phyloP scores from a whole-genome alignment of 2,797 vertebrate genomes.

The Pyrocephalus nanus region DNA sequence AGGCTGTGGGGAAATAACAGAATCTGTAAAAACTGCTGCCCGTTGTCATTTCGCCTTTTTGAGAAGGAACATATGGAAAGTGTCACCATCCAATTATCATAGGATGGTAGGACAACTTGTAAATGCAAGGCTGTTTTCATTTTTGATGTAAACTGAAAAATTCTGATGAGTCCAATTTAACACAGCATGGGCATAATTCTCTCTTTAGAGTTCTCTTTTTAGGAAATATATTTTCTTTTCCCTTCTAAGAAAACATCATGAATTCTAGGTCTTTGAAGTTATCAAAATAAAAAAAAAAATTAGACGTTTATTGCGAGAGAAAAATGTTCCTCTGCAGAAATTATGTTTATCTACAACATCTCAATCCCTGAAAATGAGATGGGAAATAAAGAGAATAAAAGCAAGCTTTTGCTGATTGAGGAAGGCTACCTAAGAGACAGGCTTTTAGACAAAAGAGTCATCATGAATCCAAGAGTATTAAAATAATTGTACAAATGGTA shows the following conservation, averaged over 20 bases:
- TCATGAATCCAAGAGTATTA: background rate
- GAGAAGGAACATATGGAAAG: background rate
- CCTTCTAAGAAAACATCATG: background rate
- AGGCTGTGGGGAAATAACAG: background rate
- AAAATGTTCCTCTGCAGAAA: background rate
- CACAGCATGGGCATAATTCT: background rate
- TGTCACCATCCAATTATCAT: background rate
- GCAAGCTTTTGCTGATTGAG: background rate
- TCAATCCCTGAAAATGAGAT: background rate
- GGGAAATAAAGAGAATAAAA: background rate
- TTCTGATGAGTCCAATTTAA: background rate
- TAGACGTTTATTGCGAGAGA: background rate
- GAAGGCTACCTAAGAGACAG: background rate
- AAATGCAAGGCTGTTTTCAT: background rate
- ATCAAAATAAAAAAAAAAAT: background rate
- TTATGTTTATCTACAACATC: background rate
- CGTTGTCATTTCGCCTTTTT: background rate
- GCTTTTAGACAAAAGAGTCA: background rate
- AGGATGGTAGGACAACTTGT: background rate
- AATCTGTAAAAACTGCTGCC: background rate
- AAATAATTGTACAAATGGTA: background rate
- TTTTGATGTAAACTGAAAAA: background rate
- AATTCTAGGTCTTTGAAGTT: background rate
- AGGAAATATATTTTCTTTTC: background rate
- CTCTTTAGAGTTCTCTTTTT: background rate